These are phyloP conservation scores for Nymphalis polychloros DNA, from an alignment of 2,888 invertebrate species.

Conservation along the genomic window DNA sequence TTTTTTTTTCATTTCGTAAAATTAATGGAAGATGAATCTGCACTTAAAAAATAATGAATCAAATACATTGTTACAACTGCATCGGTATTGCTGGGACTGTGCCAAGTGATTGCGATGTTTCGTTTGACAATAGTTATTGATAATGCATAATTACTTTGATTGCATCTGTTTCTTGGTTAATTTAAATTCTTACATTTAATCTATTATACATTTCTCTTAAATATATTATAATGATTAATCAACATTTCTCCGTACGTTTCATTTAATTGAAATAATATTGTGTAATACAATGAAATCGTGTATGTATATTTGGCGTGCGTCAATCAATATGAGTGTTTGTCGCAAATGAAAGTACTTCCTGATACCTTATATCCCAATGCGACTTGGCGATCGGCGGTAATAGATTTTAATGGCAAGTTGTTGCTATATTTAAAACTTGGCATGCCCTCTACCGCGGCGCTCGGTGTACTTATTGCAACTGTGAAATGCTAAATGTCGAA, in stretches of 20 bases:
- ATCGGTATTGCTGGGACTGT: conserved; percentile 6
- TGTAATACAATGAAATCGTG: no score
- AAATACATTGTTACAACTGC: conserved; percentile 9
- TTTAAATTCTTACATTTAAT: conserved; percentile 6
- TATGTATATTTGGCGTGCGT: conserved; percentile 1
- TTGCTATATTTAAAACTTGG: conserved; percentile 69
- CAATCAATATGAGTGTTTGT: conserved; percentile 15
- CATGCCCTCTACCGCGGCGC: conserved; percentile 47
- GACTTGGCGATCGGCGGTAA: conserved; percentile 61
- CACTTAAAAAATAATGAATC: neutral
- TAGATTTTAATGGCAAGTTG: conserved; percentile 55
- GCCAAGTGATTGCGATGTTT: conserved; percentile 22
- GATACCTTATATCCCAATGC: conserved; percentile 49
- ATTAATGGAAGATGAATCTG: conserved; percentile 4
- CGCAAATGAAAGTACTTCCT: conserved; percentile 30
- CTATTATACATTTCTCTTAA: neutral
- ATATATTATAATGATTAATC: neutral
- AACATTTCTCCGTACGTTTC: no score
- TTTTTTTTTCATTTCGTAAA: neutral
- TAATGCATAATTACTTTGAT: conserved; percentile 10
- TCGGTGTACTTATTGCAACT: conserved; percentile 40
- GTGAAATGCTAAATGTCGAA: conserved; percentile 13
- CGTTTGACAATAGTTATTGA: conserved; percentile 8
- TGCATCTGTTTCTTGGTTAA: conserved; percentile 11
- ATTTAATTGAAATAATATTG: no score